phyloP scores from a whole-genome alignment of 2,113 vertebrate genomes.

The Lonchura striata region DNA sequence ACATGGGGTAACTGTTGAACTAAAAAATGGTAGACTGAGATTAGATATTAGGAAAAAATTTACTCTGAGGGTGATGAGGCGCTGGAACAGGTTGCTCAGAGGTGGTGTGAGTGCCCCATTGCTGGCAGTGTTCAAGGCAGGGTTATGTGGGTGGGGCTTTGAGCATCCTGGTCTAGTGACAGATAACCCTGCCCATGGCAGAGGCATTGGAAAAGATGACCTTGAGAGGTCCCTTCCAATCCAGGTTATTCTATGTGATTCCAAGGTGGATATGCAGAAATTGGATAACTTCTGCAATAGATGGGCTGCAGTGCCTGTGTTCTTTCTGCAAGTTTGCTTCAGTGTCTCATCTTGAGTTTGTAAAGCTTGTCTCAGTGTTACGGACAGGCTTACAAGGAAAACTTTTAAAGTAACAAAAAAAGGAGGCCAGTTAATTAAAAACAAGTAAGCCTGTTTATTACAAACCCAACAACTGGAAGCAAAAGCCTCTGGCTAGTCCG shows the following conservation, averaged over 20 bases:
- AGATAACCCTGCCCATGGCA: not conserved
- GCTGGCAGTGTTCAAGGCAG: not conserved
- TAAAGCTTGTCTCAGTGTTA: not conserved
- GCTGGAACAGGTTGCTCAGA: not conserved
- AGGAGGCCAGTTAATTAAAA: too few species aligned
- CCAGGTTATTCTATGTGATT: not conserved
- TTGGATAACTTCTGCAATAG: rapidly evolving
- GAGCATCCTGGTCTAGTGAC: not conserved
- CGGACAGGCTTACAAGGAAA: too few species aligned
- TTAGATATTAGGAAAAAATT: not conserved
- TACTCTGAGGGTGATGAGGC: rapidly evolving
- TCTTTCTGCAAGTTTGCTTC: not conserved
- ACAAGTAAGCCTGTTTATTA: too few species aligned
- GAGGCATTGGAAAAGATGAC: not conserved
- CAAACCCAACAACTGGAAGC: too few species aligned
- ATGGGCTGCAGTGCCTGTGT: not conserved
- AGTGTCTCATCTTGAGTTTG: not conserved
- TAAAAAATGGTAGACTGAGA: not conserved
- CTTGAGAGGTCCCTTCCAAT: not conserved
- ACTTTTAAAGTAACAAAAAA: too few species aligned
- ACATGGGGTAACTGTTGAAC: not conserved
- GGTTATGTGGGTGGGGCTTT: not conserved
- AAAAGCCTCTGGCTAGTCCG: too few species aligned
- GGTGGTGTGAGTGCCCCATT: not conserved
- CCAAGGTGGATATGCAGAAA: not conserved